Conservation (phyloP, 1,140 invertebrate genomes). For the Rhagoletis pomonella region DNA sequence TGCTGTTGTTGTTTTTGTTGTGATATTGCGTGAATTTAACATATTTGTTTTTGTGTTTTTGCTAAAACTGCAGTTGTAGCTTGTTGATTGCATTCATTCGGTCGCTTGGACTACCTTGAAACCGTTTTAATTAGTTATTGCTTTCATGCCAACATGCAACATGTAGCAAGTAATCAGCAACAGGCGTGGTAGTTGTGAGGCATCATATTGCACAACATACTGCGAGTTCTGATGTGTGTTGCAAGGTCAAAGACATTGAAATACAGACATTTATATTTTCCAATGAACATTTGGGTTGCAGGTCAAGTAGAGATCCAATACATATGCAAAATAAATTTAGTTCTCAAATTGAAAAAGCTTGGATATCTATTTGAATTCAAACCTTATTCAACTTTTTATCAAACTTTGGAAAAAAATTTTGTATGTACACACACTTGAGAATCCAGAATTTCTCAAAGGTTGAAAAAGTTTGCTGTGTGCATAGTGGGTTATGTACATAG, state of each 20-base stretch:
- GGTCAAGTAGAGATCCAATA: too few relatives aligned
- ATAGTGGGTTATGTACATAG: too few relatives aligned
- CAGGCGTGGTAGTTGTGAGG: not conserved
- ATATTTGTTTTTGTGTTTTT: conserved; percentile 19
- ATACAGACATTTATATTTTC: not conserved
- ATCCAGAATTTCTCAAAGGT: too few relatives aligned
- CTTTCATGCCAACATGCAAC: conserved; percentile 22
- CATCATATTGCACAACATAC: not conserved
- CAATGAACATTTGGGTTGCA: not conserved
- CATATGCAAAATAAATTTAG: too few relatives aligned
- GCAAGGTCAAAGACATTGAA: not conserved
- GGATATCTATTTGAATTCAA: too few relatives aligned
- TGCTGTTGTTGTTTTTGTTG: not conserved
- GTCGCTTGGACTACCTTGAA: not conserved
- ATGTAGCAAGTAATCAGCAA: conserved; percentile 11
- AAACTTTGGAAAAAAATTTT: too few relatives aligned
- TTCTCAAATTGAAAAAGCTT: too few relatives aligned
- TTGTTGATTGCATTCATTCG: too few relatives aligned
- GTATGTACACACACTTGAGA: too few relatives aligned
- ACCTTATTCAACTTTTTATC: too few relatives aligned
- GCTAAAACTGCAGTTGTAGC: not conserved
- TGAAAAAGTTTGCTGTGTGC: too few relatives aligned
- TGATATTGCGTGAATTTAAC: conserved; percentile 10
- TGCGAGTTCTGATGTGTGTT: not conserved
- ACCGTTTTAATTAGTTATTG: conserved; percentile 43